phyloP scores from a whole-genome alignment of 1,140 invertebrate genomes.

The Zeugodacus cucurbitae region DNA sequence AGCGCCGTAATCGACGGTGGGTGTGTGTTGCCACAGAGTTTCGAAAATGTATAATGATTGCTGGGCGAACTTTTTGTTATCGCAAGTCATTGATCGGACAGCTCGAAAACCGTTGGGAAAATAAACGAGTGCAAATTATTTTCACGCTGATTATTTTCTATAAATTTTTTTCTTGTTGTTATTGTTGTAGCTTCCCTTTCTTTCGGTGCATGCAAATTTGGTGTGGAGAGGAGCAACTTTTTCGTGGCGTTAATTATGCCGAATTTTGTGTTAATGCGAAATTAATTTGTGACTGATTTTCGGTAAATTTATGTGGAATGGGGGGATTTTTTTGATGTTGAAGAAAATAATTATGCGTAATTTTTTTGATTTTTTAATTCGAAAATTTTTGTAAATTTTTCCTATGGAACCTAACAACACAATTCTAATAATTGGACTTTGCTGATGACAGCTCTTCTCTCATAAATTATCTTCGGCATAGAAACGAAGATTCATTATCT shows the following conservation, averaged over 20 bases:
- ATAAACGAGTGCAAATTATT: neutral
- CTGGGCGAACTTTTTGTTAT: neutral
- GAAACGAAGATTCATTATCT: too few species aligned
- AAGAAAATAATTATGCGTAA: too few species aligned
- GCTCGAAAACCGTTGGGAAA: neutral
- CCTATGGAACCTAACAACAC: too few species aligned
- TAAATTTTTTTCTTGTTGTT: neutral
- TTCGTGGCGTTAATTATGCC: neutral
- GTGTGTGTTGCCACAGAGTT: neutral
- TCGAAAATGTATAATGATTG: neutral
- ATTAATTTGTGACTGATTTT: neutral
- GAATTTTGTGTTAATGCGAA: conserved; percentile 7
- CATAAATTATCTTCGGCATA: too few species aligned
- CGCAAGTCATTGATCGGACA: neutral
- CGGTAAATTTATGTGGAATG: neutral
- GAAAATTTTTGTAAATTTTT: too few species aligned
- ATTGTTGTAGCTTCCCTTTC: neutral
- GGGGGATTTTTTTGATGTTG: too few species aligned
- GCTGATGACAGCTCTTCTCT: too few species aligned
- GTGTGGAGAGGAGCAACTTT: neutral
- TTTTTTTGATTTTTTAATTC: too few species aligned
- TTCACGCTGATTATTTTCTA: neutral
- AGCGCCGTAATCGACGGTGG: neutral
- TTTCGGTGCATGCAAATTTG: neutral
- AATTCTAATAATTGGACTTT: too few species aligned